Evolutionary conservation across 1,140 invertebrate species (phyloP), one percentile per base, ranked within the genome.

Genomic region (Drosophila truncata): DNA sequence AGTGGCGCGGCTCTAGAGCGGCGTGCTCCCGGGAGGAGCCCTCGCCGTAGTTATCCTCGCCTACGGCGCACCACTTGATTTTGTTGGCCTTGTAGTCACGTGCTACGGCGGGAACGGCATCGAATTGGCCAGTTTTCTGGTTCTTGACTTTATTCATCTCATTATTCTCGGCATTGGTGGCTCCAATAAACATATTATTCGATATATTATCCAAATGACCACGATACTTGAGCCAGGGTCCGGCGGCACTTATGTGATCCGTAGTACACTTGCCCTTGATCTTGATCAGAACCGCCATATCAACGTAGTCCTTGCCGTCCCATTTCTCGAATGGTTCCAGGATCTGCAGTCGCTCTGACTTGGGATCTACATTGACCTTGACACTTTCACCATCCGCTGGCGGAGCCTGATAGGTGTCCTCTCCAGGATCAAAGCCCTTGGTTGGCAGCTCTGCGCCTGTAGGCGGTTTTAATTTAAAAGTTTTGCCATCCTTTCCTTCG

Each of bases 131-230:
- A 1, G 95, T 98, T 37, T 97, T 52, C 88, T 97, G 97, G 93
- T 99, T 99, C 85, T 97, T 97, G 10, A 98, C 95, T 80, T 99
- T 99, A 93, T 99, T 99, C 93, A 99, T 96, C 94, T 99, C 98
- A 75, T 95, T 95, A 93, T 99, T 99, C 92, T 99, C 99, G 11
- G 95, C 94, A 93, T 99, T 99, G 3, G 97, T 96, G 23, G 99
- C 99, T 16, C 97, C 98, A 91, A 99, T 98, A 81, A 99, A 98
- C 95, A 99, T 96, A 80, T 99, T 99, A 93, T 99, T 99, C 8
- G 99, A 99, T 92, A 99, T 99, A 92, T 99, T 99, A 91, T 99
- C 99, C 80, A 99, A 95, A 94, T 99, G 99, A 33, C 99, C 99
- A 92, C 99, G 95, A 94, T 99, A 99, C 93, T 99, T 99, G 1